These are phyloP conservation scores for Dunckerocampus dactyliophorus DNA, from an alignment of 2,113 vertebrate species.

Conservation along the genomic window DNA sequence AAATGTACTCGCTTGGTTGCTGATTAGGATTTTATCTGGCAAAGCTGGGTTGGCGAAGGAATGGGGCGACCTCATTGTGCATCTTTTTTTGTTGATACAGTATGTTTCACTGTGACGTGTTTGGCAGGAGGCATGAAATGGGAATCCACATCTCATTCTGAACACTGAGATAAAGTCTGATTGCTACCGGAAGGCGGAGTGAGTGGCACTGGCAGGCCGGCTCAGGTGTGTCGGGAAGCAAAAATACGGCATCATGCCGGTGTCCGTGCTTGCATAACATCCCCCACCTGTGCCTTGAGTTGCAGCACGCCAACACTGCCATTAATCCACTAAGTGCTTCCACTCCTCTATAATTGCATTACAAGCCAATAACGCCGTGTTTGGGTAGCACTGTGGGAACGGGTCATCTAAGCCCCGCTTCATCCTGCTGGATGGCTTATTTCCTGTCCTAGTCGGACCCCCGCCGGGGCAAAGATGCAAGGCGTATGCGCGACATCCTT, in stretches of 20 bases:
- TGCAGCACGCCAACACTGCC: not conserved
- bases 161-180: slow-evolving; percentile 25
- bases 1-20: slow-evolving; percentile 46
- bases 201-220: slow-evolving; percentile 31
- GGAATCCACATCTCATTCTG: slow-evolving; percentile 35
- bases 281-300: too few relatives aligned
- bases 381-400: slow-evolving; percentile 50
- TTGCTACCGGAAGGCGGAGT: slow-evolving; percentile 22
- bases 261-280: too few relatives aligned
- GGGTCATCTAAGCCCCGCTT: slow-evolving; percentile 13
- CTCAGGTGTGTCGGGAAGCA: slow-evolving; percentile 25
- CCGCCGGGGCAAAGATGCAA: slow-evolving; percentile 9
- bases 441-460: slow-evolving; percentile 51
- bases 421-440: slow-evolving; percentile 36
- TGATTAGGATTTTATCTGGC: slow-evolving; percentile 66
- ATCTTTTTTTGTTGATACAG: not conserved
- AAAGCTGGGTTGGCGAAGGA: slow-evolving; percentile 24
- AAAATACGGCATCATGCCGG: too few relatives aligned
- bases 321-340: slow-evolving; percentile 22
- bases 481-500: slow-evolving; percentile 18
- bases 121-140: slow-evolving; percentile 33
- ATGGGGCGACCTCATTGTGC: not conserved
- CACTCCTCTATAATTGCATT: slow-evolving; percentile 41
- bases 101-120: slow-evolving; percentile 18
- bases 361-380: slow-evolving; percentile 31